Base-by-base conservation (phyloP, 2,888 invertebrate genomes). In the Stenolophus ochropezus region DNA sequence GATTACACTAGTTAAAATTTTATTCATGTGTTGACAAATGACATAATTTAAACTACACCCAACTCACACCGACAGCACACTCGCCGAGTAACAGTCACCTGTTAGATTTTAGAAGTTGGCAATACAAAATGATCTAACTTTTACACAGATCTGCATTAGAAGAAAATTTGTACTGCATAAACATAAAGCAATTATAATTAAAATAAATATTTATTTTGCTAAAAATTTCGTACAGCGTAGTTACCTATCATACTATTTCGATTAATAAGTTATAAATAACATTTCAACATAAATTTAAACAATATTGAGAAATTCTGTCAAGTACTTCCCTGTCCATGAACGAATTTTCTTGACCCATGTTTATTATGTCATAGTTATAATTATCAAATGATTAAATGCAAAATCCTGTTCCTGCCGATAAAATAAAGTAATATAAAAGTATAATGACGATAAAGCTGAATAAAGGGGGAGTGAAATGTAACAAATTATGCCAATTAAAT, bases 31-130 rank as follows among this genome's bases (percentile, higher is more conserved):
- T 56, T 56, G 16, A 65, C 33, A 33, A 27, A 69, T 33, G 27
- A 69, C 65, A 69, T 69, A 69, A 33, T 69, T 33, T 18, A 8
- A 69, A 33, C 42, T 33, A 65, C 25, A 65, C 61, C 25, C 16
- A 16, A 27, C 27, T 21, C 61, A 65, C 4, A 2, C 8, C 21
- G 4, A 56, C 8, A 56, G 6, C n/a, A 8, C 61, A 65, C 16
- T 33, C 16, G 18, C 4, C 65, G 1, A 8, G 6, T 2, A 16
- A 25, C 14, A n/a, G n/a, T n/a, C 33, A 69, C 65, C 65, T 69
- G 65, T 69, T 69, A 27, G 65, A 69, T 69, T 69, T 33, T 69
- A 14, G 65, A 69, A 16, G 65, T 69, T 69, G 65, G 65, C 33
- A 69, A 69, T 18, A 65, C 27, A 33, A 25, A 61, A 11, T 11